phyloP scores from a whole-genome alignment of 2,888 invertebrate genomes.

The Hyposoter dolosus region DNA sequence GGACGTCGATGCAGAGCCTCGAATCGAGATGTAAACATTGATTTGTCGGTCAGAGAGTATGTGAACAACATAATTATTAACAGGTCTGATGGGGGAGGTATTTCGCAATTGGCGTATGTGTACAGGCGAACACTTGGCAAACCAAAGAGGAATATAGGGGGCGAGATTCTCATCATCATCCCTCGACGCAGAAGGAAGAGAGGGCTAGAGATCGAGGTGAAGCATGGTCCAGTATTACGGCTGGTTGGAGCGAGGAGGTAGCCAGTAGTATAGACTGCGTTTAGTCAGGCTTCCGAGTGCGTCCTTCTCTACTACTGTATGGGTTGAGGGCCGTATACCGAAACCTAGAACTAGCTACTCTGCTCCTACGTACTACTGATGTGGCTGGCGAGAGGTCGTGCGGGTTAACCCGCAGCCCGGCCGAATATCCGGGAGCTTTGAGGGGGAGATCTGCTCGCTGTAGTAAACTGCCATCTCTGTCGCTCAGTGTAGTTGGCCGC shows the following conservation, averaged over 20 bases:
- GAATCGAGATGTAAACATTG: conserved; percentile 7
- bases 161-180: conserved; percentile 53
- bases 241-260: conserved; percentile 37
- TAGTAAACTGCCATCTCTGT: conserved; percentile 53
- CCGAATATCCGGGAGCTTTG: conserved; percentile 67
- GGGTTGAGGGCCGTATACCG: conserved; percentile 20
- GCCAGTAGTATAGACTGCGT: conserved; percentile 50
- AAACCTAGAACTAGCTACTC: conserved; percentile 41
- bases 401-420: conserved; percentile 63
- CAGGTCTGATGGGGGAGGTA: conserved; percentile 8
- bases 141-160: conserved; percentile 34
- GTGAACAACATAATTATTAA: conserved; percentile 52
- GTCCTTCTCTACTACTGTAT: neutral
- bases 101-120: conserved; percentile 49
- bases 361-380: conserved; percentile 37
- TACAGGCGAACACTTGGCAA: conserved; percentile 28
- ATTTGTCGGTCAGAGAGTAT: conserved; percentile 37
- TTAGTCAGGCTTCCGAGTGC: conserved; percentile 51
- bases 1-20: neutral
- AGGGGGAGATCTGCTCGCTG: conserved; percentile 54
- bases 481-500: conserved; percentile 41
- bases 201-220: conserved; percentile 45
- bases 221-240: conserved; percentile 50
- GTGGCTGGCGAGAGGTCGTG: conserved; percentile 60
- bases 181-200: neutral